phyloP scores from a whole-genome alignment of 2,888 invertebrate genomes.

The Elaeidobius kamerunicus region DNA sequence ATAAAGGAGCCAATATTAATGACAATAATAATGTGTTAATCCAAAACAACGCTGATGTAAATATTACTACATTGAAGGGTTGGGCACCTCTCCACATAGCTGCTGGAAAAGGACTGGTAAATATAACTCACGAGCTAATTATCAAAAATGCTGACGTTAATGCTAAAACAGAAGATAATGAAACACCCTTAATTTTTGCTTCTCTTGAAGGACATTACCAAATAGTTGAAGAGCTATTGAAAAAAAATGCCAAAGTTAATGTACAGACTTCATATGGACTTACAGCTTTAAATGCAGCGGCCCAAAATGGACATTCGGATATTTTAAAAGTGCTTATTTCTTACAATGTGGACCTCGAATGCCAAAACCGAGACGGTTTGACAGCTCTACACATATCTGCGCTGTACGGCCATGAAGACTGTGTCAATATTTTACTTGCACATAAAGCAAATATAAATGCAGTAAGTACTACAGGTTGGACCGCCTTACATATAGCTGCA shows the following conservation, averaged over 20 bases:
- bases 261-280: not conserved
- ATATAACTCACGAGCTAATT: not conserved
- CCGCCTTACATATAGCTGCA: conserved; percentile 6
- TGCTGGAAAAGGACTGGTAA: not conserved
- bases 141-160: not conserved
- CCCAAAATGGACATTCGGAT: not conserved
- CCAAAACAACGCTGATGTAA: conserved; percentile 3
- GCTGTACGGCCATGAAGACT: conserved; percentile 48
- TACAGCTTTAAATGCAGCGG: conserved; percentile 2
- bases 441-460: conserved; percentile 1
- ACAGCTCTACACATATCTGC: conserved; percentile 50
- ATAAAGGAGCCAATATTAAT: not conserved
- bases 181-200: conserved; percentile 7
- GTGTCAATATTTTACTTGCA: not conserved
- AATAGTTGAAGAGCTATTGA: not conserved
- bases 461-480: not conserved
- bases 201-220: conserved; percentile 1
- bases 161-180: not conserved
- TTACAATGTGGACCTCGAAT: not conserved
- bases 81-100: conserved; percentile 3
- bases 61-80: not conserved
- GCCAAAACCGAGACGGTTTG: not conserved
- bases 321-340: not conserved
- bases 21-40: not conserved
- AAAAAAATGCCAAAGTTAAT: not conserved